Percentiles rank a stretch among this genome's conserved stretches.
These are phyloP conservation scores for Alauda arvensis DNA, from an alignment of 2,797 vertebrate genomes.

Conservation along the genomic window DNA sequence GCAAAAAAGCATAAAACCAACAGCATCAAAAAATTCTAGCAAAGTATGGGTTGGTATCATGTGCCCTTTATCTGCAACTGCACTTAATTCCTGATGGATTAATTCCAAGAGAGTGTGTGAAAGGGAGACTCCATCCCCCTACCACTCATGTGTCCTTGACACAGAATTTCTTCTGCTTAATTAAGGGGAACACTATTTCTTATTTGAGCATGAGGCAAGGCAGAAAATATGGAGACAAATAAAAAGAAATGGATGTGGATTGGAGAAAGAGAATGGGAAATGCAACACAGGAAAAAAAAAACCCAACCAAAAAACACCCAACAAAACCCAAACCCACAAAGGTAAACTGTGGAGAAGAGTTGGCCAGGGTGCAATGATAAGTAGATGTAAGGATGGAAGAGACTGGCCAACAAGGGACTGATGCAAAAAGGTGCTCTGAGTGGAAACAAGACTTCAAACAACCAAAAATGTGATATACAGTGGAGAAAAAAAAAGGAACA, in stretches of 20 bases:
- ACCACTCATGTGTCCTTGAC: not conserved
- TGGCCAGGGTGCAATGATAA: not conserved
- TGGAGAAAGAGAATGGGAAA: not conserved
- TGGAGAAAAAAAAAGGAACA: not conserved
- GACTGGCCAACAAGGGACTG: not conserved
- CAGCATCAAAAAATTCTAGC: not conserved
- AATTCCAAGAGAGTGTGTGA: not conserved
- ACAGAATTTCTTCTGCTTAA: not conserved
- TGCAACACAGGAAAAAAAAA: fast-evolving
- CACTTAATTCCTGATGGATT: not conserved
- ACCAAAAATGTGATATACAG: fast-evolving
- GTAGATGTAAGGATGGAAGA: not conserved
- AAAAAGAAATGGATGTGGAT: not conserved
- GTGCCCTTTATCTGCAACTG: not conserved
- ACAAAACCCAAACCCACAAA: not conserved
- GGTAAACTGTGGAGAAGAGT: not conserved
- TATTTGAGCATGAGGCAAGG: not conserved
- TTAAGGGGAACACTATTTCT: not conserved
- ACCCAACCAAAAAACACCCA: fast-evolving
- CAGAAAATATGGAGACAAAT: not conserved
- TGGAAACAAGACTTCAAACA: not conserved
- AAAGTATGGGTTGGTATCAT: not conserved
- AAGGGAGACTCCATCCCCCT: not conserved
- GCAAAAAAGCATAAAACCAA: not conserved
- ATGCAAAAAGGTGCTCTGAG: not conserved